Percentiles rank a stretch among this genome's conserved stretches.
phyloP scores from a whole-genome alignment of 2,888 invertebrate species.

The Amorpha juglandis region DNA sequence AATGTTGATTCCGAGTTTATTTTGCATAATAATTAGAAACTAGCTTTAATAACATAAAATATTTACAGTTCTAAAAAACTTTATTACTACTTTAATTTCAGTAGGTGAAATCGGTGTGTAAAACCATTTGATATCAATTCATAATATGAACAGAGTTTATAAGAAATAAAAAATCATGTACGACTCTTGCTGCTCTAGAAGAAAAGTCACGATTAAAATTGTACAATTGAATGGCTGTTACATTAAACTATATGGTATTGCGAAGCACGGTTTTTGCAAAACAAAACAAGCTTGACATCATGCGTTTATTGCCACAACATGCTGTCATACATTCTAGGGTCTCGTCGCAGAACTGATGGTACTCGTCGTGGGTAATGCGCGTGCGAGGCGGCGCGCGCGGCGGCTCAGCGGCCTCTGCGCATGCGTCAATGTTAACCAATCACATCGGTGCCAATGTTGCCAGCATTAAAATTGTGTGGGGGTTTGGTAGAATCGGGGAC shows the following conservation, averaged over 20 bases:
- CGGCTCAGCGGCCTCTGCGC: conserved; percentile 56
- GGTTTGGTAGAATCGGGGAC: conserved; percentile 8
- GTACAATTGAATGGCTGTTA: conserved; percentile 6
- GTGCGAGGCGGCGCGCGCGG: conserved; percentile 79
- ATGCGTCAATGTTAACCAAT: conserved; percentile 41
- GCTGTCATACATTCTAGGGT: conserved; percentile 90
- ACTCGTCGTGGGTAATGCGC: conserved; percentile 89
- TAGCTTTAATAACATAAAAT: not conserved
- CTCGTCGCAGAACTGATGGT: conserved; percentile 91
- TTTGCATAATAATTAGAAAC: too few species aligned
- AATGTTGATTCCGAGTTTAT: not conserved
- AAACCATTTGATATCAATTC: too few species aligned
- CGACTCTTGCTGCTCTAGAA: conserved; percentile 16
- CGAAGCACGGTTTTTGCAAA: conserved; percentile 44
- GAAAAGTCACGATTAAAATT: not conserved
- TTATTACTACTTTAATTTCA: not conserved
- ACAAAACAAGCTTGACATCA: conserved; percentile 62
- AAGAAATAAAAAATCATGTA: not conserved
- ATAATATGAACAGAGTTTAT: not conserved
- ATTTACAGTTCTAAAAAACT: not conserved
- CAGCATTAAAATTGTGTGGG: conserved; percentile 21
- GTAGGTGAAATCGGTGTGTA: not conserved
- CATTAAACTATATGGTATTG: conserved; percentile 22
- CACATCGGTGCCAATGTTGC: conserved; percentile 33
- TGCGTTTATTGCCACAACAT: conserved; percentile 55